phyloP scores from a whole-genome alignment of 2,888 invertebrate genomes.

The Apamea sordens region DNA sequence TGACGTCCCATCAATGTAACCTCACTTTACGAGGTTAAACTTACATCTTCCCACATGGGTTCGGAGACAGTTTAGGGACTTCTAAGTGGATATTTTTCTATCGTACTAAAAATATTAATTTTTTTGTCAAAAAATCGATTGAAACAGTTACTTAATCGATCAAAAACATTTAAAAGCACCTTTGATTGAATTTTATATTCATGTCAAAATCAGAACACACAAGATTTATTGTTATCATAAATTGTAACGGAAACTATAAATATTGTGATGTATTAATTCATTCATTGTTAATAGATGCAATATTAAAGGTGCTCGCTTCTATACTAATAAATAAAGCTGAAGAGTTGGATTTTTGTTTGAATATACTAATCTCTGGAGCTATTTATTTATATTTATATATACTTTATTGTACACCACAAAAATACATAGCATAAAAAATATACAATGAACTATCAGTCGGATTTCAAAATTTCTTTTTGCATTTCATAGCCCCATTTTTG shows the following conservation, averaged over 20 bases:
- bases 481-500: neutral
- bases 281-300: constrained; percentile 45
- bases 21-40: too few relatives aligned
- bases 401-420: too few relatives aligned
- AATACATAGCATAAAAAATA: too few relatives aligned
- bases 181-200: neutral
- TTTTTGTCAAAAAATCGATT: neutral
- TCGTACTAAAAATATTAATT: neutral
- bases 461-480: neutral
- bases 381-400: too few relatives aligned
- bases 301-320: constrained; percentile 28
- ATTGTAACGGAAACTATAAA: constrained; percentile 37
- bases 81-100: too few relatives aligned
- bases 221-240: constrained; percentile 38
- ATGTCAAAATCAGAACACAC: constrained; percentile 5
- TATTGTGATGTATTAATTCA: constrained; percentile 24
- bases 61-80: too few relatives aligned
- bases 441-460: neutral
- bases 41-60: too few relatives aligned
- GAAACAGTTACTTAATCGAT: neutral
- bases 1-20: too few relatives aligned
- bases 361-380: too few relatives aligned
- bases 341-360: too few relatives aligned
- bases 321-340: too few relatives aligned
- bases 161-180: neutral